Base-by-base conservation (phyloP, 2,797 vertebrate genomes). In the Epinephelus malabaricus region DNA sequence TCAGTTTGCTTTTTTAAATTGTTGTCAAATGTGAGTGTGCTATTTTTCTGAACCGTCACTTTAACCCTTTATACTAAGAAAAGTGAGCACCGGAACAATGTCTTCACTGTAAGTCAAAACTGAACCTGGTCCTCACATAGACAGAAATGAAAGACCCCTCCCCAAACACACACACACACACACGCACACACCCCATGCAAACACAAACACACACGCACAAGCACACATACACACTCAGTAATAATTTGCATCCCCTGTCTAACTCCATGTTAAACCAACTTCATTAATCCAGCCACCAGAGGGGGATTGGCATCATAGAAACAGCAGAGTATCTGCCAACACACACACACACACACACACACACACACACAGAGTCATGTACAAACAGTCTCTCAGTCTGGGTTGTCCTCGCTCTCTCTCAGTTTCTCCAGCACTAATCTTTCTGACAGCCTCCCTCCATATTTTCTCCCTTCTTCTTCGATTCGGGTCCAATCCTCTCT, bases 241-340 rank as follows among this genome's bases (percentile, higher is more conserved):
- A 82, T 71, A 0, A 71, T 80, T 66, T 77, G 67, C 64, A 56
- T 67, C 51, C 21, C 67, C 43, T 59, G 69, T 85, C 51, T 56
- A 58, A 86, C 66, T 62, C 67, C 47, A 62, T 78, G 84, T 87
- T 84, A 85, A 86, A 88, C 77, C 62, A 61, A 55, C 78, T 76
- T 70, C 76, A 83, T 88, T 88, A 83, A 85, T 90, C 73, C 81
- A 67, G 73, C 67, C 78, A 78, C 83, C 79, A 81, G 81, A 77
- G 81, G 83, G 73, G 79, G 67, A 54, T 69, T 87, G 83, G 76
- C 73, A 85, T 69, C 60, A 55, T 49, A 43, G 64, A 81, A 72
- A 75, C 67, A 83, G 79, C 62, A 7, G 2, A 34, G 21, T 69
- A 55, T 78, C 81, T 85, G 80, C 79, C 84, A 83, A 76, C 72